A percentile compares a stretch with the other conserved stretches of the same genome.
phyloP scores from a whole-genome alignment of 2,113 vertebrate species.

The Dicerorhinus sumatrensis region DNA sequence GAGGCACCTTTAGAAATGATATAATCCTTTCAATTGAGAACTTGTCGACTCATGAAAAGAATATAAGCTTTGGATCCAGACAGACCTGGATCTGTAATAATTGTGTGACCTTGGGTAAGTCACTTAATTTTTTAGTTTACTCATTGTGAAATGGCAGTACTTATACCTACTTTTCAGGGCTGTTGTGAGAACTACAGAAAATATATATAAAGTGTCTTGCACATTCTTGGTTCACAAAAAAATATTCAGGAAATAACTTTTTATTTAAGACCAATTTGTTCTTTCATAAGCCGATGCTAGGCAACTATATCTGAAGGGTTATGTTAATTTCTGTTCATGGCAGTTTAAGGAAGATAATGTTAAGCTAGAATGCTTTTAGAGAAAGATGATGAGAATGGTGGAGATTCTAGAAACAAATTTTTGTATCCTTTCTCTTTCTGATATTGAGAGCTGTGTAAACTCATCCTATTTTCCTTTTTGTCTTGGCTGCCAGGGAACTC shows the following conservation, averaged over 20 bases:
- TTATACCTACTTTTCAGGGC: background rate
- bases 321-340: slow-evolving; percentile 13
- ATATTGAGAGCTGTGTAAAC: background rate
- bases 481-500: background rate
- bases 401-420: background rate
- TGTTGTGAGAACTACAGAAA: slow-evolving; percentile 21
- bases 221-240: background rate
- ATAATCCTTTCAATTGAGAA: background rate
- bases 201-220: background rate
- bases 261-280: slow-evolving; percentile 32
- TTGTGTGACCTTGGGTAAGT: background rate
- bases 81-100: background rate
- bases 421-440: background rate
- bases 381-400: background rate
- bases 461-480: background rate
- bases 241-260: background rate
- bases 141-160: slow-evolving; percentile 15
- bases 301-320: slow-evolving; percentile 11
- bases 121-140: slow-evolving; percentile 41
- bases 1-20: slow-evolving; percentile 57
- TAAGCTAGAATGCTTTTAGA: slow-evolving; percentile 5
- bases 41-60: background rate
- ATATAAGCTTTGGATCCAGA: slow-evolving; percentile 11
- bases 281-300: slow-evolving; percentile 13
- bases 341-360: background rate